phyloP scores from a whole-genome alignment of 2,888 invertebrate species.

The Latheticus oryzae region DNA sequence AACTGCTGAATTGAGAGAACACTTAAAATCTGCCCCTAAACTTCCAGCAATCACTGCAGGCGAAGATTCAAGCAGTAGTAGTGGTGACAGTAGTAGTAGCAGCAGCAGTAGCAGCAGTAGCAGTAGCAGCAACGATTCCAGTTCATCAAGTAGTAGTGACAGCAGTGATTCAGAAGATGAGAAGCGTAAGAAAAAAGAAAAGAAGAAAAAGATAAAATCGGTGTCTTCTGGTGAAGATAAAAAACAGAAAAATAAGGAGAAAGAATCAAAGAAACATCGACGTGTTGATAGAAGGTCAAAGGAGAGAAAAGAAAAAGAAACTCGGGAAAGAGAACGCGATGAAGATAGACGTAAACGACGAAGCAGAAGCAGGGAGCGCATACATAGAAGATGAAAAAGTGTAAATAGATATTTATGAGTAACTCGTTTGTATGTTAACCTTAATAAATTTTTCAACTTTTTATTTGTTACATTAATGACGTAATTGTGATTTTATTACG shows the following conservation, averaged over 20 bases:
- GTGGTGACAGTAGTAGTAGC: conserved; percentile 41
- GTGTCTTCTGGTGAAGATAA: conserved; percentile 42
- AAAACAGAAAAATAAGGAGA: conserved; percentile 43
- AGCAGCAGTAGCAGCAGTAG: conserved; percentile 28
- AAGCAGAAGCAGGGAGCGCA: too few relatives aligned
- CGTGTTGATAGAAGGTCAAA: conserved; percentile 55
- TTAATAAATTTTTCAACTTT: too few relatives aligned
- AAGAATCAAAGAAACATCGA: conserved; percentile 45
- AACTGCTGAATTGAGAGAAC: conserved; percentile 91
- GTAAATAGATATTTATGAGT: too few relatives aligned
- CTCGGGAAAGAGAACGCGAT: conserved; percentile 33
- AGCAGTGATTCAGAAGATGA: conserved; percentile 51
- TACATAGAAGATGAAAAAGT: too few relatives aligned
- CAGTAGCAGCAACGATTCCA: conserved; percentile 52
- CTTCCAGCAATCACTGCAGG: conserved; percentile 61
- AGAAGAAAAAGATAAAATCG: conserved; percentile 29
- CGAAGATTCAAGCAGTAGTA: conserved; percentile 52
- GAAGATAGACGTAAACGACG: conserved; percentile 64
- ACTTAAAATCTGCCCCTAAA: conserved; percentile 84
- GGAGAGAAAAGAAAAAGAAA: conserved; percentile 33
- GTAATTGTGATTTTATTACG: too few relatives aligned
- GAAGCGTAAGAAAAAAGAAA: conserved; percentile 39
- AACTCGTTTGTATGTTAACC: too few relatives aligned
- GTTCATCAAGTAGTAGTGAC: conserved; percentile 33
- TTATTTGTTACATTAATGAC: too few relatives aligned